phyloP scores from a whole-genome alignment of 2,888 invertebrate genomes.

The Timandra comae region DNA sequence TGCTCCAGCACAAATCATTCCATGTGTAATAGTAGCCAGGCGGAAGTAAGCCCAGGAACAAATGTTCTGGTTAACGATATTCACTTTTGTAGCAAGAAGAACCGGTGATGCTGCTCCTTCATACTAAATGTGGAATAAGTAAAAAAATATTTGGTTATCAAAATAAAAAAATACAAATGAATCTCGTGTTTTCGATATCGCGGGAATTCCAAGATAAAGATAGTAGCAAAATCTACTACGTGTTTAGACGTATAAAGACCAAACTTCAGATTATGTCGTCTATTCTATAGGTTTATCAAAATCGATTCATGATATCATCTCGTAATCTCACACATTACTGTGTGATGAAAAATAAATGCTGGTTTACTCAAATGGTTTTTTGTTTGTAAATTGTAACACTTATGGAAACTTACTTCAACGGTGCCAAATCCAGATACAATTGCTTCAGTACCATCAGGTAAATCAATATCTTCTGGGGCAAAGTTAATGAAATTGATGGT shows the following conservation, averaged over 20 bases:
- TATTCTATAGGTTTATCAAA: no score
- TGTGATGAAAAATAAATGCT: no score
- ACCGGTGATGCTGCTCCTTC: conserved; percentile 44
- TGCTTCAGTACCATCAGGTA: conserved; percentile 48
- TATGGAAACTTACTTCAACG: conserved; percentile 42
- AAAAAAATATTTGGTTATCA: background rate
- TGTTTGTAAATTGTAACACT: no score
- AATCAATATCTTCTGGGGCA: conserved; percentile 29
- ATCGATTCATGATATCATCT: no score
- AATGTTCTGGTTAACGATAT: conserved; percentile 45
- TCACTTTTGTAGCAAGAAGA: conserved; percentile 52
- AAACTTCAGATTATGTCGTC: no score
- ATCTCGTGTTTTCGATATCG: no score
- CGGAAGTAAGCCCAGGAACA: conserved; percentile 56
- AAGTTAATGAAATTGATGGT: conserved; percentile 38
- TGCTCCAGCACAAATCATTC: conserved; percentile 64
- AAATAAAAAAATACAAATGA: no score
- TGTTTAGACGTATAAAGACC: no score
- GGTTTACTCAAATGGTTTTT: no score
- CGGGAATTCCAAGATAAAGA: no score
- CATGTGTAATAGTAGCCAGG: conserved; percentile 41
- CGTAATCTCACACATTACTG: no score
- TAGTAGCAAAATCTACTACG: no score
- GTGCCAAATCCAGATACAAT: conserved; percentile 62
- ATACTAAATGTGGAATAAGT: conserved; percentile 44